Conservation (phyloP, 1,140 invertebrate genomes). For the Episyrphus balteatus region DNA sequence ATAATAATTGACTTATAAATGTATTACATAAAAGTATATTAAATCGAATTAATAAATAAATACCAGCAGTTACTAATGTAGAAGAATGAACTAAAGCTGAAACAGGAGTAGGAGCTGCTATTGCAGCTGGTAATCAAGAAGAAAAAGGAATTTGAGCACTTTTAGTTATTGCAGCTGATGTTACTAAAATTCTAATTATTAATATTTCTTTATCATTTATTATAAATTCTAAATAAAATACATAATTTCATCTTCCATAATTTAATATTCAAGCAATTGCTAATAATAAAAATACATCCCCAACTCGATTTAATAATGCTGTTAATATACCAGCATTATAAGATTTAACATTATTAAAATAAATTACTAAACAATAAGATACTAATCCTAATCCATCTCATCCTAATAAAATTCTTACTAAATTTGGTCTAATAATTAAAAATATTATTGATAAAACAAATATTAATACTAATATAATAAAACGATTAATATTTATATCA, state of each 20-base stretch:
- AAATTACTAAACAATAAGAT: slow-evolving; percentile 56
- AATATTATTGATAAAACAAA: slow-evolving; percentile 57
- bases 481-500: slow-evolving; percentile 39
- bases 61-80: slow-evolving; percentile 57
- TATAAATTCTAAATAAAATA: slow-evolving; percentile 39
- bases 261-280: slow-evolving; percentile 44
- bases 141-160: slow-evolving; percentile 64
- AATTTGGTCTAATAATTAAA: slow-evolving; percentile 54
- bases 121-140: slow-evolving; percentile 52
- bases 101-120: slow-evolving; percentile 57
- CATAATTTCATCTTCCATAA: slow-evolving; percentile 41
- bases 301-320: slow-evolving; percentile 49
- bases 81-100: slow-evolving; percentile 64
- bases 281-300: slow-evolving; percentile 46
- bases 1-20: slow-evolving; percentile 30
- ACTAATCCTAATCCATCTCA: slow-evolving; percentile 55
- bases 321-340: slow-evolving; percentile 52
- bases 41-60: slow-evolving; percentile 60
- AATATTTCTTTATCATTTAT: slow-evolving; percentile 34
- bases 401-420: slow-evolving; percentile 55
- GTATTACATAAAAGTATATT: slow-evolving; percentile 33
- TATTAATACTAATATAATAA: slow-evolving; percentile 46
- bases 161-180: slow-evolving; percentile 52
- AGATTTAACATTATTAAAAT: slow-evolving; percentile 48
- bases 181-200: slow-evolving; percentile 39